Base-by-base conservation (phyloP, 2,113 vertebrate genomes). In the Lagopus muta region DNA sequence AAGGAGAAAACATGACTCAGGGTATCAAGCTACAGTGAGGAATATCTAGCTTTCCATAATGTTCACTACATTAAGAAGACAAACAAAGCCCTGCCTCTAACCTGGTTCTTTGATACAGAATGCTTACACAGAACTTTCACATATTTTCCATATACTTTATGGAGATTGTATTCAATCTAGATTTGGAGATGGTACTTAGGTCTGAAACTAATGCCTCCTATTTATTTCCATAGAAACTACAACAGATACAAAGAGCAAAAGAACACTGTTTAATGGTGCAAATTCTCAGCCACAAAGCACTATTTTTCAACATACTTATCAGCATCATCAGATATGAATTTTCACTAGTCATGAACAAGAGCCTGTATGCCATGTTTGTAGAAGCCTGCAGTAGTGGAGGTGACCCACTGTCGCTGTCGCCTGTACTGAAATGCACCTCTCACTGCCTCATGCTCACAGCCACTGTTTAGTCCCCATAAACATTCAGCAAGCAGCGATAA, bases 141-240 rank as follows among this genome's bases (percentile, higher is more conserved):
- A 50, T 38, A 62, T 58, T 28, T 75, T 89, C 90, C 52, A 67
- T 75, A 36, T 57, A 81, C 54, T 66, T 95, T 91, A 85, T 34
- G 76, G 54, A 73, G 73, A 81, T n/a, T 94, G 77, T 89, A 80
- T 95, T 93, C 88, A 90, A 57, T 91, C 81, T 94, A 81, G 90
- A 89, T 82, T 90, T 97, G 88, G 74, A 90, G 94, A 87, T 66
- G 95, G 94, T 30, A 30, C 16, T 10, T 18, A 30, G 28, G 28
- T 55, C 54, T 30, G 16, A 55, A 55, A 55, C 15, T 16, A 55
- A 55, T 30, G 28, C 16, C 54, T 55, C 28, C 28, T 55, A 30
- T 55, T 55, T 55, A 30, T 30, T 55, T 55, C 54, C 54, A 55
- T 30, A 28, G 54, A 55, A 30, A 55, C 16, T 17, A 30, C 52